Evolutionary conservation across 37 sponge, comb jelly and placozoan species (phyloP).

Genomic region (Bolinopsis microptera): DNA sequence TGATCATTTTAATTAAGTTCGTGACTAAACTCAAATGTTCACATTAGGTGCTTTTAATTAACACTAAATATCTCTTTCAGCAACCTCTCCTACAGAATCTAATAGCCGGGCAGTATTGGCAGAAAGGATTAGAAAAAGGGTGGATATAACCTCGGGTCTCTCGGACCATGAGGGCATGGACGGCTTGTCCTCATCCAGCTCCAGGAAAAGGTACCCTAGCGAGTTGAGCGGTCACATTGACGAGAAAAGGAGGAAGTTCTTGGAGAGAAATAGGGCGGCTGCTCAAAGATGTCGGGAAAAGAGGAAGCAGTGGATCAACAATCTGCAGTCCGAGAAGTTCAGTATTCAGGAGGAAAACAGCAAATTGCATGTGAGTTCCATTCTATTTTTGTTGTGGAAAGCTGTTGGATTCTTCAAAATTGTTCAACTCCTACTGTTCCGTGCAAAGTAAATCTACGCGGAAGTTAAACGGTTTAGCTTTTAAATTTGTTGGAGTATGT

Average conservation of each 20-base stretch:
- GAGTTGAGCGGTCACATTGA: conserved; percentile 54
- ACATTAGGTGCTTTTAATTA: too few species aligned
- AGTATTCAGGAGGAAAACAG: conserved; percentile 48
- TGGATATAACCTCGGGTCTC: not conserved
- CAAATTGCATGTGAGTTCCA: conserved; percentile 44
- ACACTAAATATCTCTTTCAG: conserved; percentile 43
- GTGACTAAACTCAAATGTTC: too few species aligned
- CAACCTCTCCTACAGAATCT: conserved; percentile 31
- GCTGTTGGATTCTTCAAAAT: too few species aligned
- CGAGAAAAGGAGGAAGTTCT: conserved; percentile 58
- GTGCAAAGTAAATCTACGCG: too few species aligned
- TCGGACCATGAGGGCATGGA: not conserved
- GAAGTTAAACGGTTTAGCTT: too few species aligned
- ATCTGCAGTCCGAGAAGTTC: conserved; percentile 50
- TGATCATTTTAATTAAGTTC: too few species aligned
- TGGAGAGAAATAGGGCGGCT: conserved; percentile 53
- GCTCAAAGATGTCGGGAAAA: conserved; percentile 55
- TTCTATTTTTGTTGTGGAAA: too few species aligned
- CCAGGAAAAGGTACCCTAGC: conserved; percentile 35
- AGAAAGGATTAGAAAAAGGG: conserved; percentile 2
- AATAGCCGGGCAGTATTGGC: not conserved
- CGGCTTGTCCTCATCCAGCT: too few species aligned
- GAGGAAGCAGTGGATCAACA: conserved; percentile 64
- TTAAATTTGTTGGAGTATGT: not conserved
- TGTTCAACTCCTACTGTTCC: too few species aligned